A percentile compares a stretch with the other conserved stretches of the same genome.
Evolutionary conservation across 2,888 invertebrate genomes (phyloP).

Genomic region (Iphiclides podalirius): DNA sequence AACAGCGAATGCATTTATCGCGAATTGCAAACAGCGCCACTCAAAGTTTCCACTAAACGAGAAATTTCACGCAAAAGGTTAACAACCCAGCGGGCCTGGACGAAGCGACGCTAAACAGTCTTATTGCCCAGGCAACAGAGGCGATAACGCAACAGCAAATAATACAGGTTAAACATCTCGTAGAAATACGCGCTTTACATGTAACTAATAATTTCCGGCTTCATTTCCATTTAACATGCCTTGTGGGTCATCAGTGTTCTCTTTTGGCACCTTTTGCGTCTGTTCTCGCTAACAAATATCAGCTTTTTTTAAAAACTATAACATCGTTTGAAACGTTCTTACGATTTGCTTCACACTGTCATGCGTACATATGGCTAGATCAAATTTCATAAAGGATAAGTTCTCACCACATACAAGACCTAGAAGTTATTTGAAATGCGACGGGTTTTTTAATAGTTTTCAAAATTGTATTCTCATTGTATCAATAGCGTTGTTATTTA

Average conservation of each 20-base stretch:
- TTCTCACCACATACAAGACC: too few relatives aligned
- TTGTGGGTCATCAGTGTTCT: background rate
- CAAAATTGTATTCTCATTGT: too few relatives aligned
- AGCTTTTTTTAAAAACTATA: too few relatives aligned
- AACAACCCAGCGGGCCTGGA: conserved; percentile 76
- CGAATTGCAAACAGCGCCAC: too few relatives aligned
- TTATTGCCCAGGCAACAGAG: conserved; percentile 77
- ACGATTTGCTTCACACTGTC: too few relatives aligned
- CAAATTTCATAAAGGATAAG: too few relatives aligned
- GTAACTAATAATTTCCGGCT: conserved; percentile 21
- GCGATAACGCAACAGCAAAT: conserved; percentile 78
- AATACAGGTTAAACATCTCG: conserved; percentile 62
- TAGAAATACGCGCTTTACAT: conserved; percentile 29
- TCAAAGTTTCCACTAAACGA: background rate
- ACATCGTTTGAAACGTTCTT: too few relatives aligned
- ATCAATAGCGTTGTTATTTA: too few relatives aligned
- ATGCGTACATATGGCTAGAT: too few relatives aligned
- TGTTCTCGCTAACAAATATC: background rate
- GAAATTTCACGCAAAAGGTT: conserved; percentile 53
- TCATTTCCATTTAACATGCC: background rate
- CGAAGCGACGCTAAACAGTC: conserved; percentile 75
- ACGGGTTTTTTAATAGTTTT: too few relatives aligned
- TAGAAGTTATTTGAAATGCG: too few relatives aligned
- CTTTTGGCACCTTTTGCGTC: background rate
- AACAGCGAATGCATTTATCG: too few relatives aligned